These are phyloP conservation scores for Saturnia japonica DNA, from an alignment of 2,888 invertebrate genomes.

Conservation along the genomic window DNA sequence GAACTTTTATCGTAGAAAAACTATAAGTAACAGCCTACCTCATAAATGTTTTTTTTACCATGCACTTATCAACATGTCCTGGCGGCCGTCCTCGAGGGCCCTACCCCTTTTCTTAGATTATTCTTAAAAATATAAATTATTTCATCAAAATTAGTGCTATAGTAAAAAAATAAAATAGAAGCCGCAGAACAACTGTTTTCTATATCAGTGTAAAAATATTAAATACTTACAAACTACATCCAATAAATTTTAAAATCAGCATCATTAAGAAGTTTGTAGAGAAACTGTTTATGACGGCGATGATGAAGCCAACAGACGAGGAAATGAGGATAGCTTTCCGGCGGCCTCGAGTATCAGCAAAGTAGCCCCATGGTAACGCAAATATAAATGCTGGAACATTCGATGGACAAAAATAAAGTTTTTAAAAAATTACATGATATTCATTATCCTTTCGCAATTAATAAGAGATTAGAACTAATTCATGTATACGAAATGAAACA, in stretches of 20 bases:
- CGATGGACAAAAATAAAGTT: neutral
- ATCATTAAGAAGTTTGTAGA: constrained; percentile 77
- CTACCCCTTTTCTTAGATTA: neutral
- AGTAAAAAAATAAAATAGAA: neutral
- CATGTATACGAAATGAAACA: too few relatives aligned
- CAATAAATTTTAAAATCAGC: constrained; percentile 80
- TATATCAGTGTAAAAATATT: neutral
- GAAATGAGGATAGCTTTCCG: constrained; percentile 69
- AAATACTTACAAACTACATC: constrained; percentile 77
- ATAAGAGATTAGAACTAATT: neutral
- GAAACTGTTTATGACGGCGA: constrained; percentile 75
- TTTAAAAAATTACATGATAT: neutral
- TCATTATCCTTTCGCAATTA: neutral
- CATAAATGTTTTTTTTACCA: neutral
- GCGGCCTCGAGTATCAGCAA: constrained; percentile 87
- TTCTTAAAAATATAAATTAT: too few relatives aligned
- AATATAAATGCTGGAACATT: constrained; percentile 39
- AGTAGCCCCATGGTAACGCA: constrained; percentile 83
- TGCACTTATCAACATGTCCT: neutral
- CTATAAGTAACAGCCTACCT: neutral
- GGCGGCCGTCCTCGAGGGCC: neutral
- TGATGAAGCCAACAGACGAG: constrained; percentile 64
- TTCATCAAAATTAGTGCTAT: neutral
- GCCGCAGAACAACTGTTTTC: neutral
- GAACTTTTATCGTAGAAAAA: neutral